A percentile compares a stretch with the other conserved stretches of the same genome.
These are phyloP conservation scores for Pseudomyrmex gracilis DNA, from an alignment of 1,140 invertebrate genomes.

Conservation along the genomic window DNA sequence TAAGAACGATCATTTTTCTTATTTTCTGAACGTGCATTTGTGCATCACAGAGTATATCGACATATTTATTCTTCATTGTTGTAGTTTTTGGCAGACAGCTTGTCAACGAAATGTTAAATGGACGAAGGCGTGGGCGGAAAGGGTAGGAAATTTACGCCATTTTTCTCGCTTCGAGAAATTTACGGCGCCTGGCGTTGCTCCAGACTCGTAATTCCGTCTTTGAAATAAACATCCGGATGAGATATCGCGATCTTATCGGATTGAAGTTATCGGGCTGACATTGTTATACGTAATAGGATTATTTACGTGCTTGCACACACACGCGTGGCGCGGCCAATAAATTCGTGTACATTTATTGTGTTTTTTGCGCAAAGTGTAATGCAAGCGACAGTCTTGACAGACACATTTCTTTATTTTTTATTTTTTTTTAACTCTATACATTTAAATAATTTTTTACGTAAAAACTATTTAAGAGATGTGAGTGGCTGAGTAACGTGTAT, in stretches of 20 bases:
- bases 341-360: constrained; percentile 46
- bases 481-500: too few relatives aligned
- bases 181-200: constrained; percentile 83
- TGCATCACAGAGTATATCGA: constrained; percentile 27
- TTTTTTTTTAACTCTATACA: neutral
- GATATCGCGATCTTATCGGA: constrained; percentile 82
- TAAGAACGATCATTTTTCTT: neutral
- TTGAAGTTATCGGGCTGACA: constrained; percentile 79
- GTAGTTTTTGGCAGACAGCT: constrained; percentile 52
- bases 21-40: constrained; percentile 1
- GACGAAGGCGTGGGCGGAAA: constrained; percentile 55
- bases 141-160: constrained; percentile 81
- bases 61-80: constrained; percentile 47
- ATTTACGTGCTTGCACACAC: constrained; percentile 69
- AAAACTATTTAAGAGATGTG: too few relatives aligned
- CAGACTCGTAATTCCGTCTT: constrained; percentile 84
- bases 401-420: neutral
- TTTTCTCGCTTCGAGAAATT: constrained; percentile 84
- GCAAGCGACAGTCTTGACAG: neutral
- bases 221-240: constrained; percentile 83
- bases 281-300: constrained; percentile 73
- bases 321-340: constrained; percentile 56
- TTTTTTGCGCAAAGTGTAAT: constrained; percentile 18
- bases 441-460: too few relatives aligned
- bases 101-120: constrained; percentile 66